These are phyloP conservation scores for Charanyca ferruginea DNA, from an alignment of 2,888 invertebrate species.

Conservation along the genomic window DNA sequence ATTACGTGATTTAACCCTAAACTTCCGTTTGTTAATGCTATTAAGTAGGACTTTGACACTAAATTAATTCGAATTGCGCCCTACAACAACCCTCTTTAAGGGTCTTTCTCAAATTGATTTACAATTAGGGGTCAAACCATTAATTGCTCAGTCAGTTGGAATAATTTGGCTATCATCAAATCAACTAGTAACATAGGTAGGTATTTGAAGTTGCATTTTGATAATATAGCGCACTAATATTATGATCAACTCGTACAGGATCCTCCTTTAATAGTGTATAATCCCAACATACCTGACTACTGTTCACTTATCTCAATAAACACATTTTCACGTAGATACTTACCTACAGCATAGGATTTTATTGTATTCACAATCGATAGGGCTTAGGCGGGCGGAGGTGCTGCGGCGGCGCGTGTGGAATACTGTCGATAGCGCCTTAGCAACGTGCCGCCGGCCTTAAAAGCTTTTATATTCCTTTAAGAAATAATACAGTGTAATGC, in stretches of 20 bases:
- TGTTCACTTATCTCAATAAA: conserved; percentile 3
- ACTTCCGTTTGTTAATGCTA: conserved; percentile 39
- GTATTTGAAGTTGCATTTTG: neutral
- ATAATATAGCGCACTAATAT: neutral
- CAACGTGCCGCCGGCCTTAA: conserved; percentile 86
- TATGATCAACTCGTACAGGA: neutral
- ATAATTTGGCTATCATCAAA: conserved; percentile 23
- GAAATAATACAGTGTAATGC: conserved; percentile 88
- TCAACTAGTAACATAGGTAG: neutral
- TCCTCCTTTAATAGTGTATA: neutral
- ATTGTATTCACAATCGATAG: conserved; percentile 82
- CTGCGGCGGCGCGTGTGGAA: conserved; percentile 74
- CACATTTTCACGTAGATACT: conserved; percentile 24
- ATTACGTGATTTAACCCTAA: conserved; percentile 26
- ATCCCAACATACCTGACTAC: neutral
- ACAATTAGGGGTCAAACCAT: conserved; percentile 53
- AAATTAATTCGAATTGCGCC: conserved; percentile 44
- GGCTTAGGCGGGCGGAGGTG: conserved; percentile 78
- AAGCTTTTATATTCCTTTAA: conserved; percentile 89
- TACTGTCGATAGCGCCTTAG: conserved; percentile 83
- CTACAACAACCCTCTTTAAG: conserved; percentile 32
- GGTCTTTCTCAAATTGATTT: conserved; percentile 44
- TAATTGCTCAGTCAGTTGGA: conserved; percentile 32
- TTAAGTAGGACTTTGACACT: conserved; percentile 44
- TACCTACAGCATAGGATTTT: conserved; percentile 37